Conservation (phyloP, 2,113 vertebrate species). For the Anguilla rostrata region DNA sequence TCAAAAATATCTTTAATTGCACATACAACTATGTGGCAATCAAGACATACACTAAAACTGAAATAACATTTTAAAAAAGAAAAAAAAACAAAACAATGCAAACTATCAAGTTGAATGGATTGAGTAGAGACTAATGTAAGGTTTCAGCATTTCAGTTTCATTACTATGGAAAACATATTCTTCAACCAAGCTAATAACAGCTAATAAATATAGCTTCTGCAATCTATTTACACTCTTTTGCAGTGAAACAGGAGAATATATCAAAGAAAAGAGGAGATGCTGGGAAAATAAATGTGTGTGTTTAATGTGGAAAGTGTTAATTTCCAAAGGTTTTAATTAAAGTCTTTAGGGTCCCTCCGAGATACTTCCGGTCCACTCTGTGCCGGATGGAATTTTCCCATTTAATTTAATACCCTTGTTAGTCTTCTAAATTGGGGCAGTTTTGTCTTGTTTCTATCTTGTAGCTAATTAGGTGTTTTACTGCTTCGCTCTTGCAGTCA, state of each 20-base stretch:
- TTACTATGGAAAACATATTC: not conserved
- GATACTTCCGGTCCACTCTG: constrained; percentile 31
- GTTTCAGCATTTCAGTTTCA: not conserved
- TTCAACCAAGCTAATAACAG: not conserved
- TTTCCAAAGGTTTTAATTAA: constrained; percentile 55
- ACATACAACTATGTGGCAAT: too few species aligned
- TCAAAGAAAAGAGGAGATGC: not conserved
- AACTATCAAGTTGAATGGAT: not conserved
- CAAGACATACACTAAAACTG: too few species aligned
- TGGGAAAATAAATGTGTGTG: not conserved
- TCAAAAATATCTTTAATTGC: too few species aligned
- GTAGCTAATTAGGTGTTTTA: constrained; percentile 7
- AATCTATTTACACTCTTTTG: not conserved
- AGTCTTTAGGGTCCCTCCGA: constrained; percentile 46
- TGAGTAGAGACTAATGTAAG: not conserved
- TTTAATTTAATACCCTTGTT: constrained; percentile 7
- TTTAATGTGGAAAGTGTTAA: constrained; percentile 51
- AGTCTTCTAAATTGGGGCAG: not conserved
- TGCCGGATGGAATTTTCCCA: not conserved
- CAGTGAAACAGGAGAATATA: not conserved
- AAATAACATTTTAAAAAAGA: too few species aligned
- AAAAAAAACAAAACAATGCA: too few species aligned
- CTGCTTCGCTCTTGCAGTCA: not conserved
- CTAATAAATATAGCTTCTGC: not conserved
- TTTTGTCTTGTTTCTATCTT: not conserved